Evolutionary conservation across 2,113 vertebrate genomes (phyloP), one percentile per base, ranked within the genome.

Genomic region (Andinoacara biseriatus): DNA sequence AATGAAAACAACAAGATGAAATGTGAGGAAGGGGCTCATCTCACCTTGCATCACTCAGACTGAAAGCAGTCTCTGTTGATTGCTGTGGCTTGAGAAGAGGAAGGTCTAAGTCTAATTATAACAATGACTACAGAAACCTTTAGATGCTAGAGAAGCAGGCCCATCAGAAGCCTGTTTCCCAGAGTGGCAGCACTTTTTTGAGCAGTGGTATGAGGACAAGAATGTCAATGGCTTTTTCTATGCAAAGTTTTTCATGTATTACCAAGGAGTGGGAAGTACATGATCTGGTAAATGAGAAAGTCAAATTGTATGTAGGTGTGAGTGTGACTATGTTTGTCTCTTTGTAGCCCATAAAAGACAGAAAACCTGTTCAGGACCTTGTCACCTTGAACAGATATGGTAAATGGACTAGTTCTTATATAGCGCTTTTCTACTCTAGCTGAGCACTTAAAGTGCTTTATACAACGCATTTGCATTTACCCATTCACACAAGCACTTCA

Each of bases 101-200:
- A 43, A 8, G 18, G 17, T 18, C 1, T 18, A n/a, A 15, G 43
- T 87, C 90, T 92, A 94, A 90, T 90, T 90, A 91, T 93, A 91
- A 91, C 86, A 90, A 90, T 87, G 82, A 87, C 61, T 54, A 79
- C 85, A 89, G 40, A 74, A 86, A 60, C 33, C 85, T 85, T 33
- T 38, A 86, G 81, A 86, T 22, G 72, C 63, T 52, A 58, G 33
- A 86, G 65, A 46, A 35, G 56, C 18, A 3, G 75, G 52, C 58
- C 10, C 2, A 83, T 49, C 5, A 43, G 54, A 81, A 38, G 76
- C 63, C 74, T 60, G 69, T 87, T 93, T 92, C 76, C 82, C 88
- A 89, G 84, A 88, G 81, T 82, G 81, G 80, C 76, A 74, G 83
- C 33, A 78, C 81, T 80, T 83, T 90, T 84, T 58, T 8, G 15